Base-by-base conservation (phyloP, 1,140 invertebrate species). In the Eueides isabella region DNA sequence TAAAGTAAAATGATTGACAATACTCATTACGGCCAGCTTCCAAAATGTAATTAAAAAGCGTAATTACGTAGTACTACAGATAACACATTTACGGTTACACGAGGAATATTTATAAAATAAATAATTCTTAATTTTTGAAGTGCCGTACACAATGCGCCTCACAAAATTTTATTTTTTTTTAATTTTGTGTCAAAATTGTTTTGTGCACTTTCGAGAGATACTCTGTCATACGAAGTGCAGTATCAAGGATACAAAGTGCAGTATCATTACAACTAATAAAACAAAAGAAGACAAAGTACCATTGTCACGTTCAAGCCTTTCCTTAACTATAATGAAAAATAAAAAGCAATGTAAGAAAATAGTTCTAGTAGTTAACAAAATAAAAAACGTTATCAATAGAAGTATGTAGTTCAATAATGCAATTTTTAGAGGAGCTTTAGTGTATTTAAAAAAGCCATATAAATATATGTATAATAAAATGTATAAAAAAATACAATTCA, bases 211-310 rank as follows among this genome's bases (percentile, higher is more conserved):
- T 55, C 23, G 48, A 55, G 48, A 9, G 48, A 19, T 23, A 11
- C 19, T 23, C n/a, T 23, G 48, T 55, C 12, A 55, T 48, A 38
- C 41, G 7, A 55, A 55, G 67, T 61, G 44, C 41, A 68, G 31
- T 6, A 68, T 55, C 11, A 71, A 65, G 62, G 70, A 3, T 48
- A 38, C 41, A 2, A 55, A 55, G 67, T 61, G 44, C 41, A 68
- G 31, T 6, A 68, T 26, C 48, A 55, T 55, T 23, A 55, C 48
- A 23, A 23, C 48, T 55, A 55, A 55, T 55, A 19, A 55, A 55
- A n/a, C 1, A 55, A 55, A 55, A 55, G 19, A 55, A 23, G 9
- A 55, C 26, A 19, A 55, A 55, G 48, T n/a, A 23, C 26, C 48
- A 55, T 55, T 55, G 23, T 55, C 44, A 55, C 23, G 9, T 55